Conservation (phyloP, 2,888 invertebrate genomes). For the Andrena hattorfiana region DNA sequence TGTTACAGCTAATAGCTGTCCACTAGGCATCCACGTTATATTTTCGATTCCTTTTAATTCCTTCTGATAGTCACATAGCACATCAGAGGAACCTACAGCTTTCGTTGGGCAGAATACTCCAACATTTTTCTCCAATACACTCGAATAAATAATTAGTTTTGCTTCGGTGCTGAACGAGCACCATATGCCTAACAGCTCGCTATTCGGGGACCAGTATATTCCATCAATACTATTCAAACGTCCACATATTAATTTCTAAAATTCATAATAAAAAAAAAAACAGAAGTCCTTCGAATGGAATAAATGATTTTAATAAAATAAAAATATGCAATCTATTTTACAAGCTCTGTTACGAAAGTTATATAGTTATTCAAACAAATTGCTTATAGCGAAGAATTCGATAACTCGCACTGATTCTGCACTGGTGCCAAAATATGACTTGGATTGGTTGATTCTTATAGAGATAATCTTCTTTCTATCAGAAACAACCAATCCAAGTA, state of each 20-base stretch:
- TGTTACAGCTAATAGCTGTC: constrained; percentile 80
- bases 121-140: constrained; percentile 76
- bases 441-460: no score
- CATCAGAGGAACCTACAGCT: constrained; percentile 7
- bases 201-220: constrained; percentile 81
- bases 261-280: constrained; percentile 42
- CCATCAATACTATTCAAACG: constrained; percentile 79
- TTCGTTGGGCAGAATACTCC: constrained; percentile 76
- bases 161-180: constrained; percentile 77
- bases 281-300: not conserved
- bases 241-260: constrained; percentile 81
- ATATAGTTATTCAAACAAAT: not conserved
- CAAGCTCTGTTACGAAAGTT: not conserved
- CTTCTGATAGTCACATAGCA: constrained; percentile 36
- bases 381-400: no score
- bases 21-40: constrained; percentile 80
- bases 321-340: constrained; percentile 8
- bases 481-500: no score
- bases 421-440: no score
- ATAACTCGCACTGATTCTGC: no score
- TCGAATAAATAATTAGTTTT: constrained; percentile 81
- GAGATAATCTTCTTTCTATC: no score
- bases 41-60: constrained; percentile 79
- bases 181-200: constrained; percentile 82
- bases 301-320: not conserved